Evolutionary conservation across 2,113 vertebrate genomes (phyloP).

Genomic region (Charina bottae): DNA sequence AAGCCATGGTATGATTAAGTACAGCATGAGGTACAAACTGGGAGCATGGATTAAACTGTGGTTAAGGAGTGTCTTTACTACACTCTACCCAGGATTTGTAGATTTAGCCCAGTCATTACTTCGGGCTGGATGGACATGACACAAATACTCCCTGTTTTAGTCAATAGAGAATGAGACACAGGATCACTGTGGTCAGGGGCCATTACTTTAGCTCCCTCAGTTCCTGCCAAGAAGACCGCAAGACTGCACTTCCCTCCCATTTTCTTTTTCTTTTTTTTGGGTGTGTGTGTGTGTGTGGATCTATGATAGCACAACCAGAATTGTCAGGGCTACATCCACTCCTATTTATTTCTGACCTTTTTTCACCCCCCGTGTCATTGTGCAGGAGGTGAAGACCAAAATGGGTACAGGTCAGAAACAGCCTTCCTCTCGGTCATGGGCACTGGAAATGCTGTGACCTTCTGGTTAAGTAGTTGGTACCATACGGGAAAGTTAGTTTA

Average conservation of each 20-base stretch:
- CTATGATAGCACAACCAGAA: not conserved
- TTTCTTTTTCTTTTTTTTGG: not conserved
- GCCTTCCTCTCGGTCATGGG: not conserved
- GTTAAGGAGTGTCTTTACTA: not conserved
- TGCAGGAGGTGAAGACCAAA: not conserved
- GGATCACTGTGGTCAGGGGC: not conserved
- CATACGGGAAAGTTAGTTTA: not conserved
- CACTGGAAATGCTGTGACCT: not conserved
- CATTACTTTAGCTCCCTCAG: not conserved
- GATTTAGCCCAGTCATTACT: not conserved
- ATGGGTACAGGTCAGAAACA: not conserved
- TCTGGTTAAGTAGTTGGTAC: not conserved
- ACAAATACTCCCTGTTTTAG: not conserved
- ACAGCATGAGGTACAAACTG: not conserved
- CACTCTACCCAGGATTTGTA: not conserved
- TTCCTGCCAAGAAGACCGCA: not conserved
- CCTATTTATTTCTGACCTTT: not conserved
- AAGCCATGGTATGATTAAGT: not conserved
- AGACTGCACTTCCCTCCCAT: not conserved
- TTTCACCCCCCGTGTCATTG: not conserved
- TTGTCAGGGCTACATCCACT: not conserved
- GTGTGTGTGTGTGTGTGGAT: not conserved
- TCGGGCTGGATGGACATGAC: not conserved
- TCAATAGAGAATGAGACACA: not conserved
- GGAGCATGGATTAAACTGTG: not conserved